phyloP scores from a whole-genome alignment of 2,113 vertebrate species.

The Lasiurus cinereus region DNA sequence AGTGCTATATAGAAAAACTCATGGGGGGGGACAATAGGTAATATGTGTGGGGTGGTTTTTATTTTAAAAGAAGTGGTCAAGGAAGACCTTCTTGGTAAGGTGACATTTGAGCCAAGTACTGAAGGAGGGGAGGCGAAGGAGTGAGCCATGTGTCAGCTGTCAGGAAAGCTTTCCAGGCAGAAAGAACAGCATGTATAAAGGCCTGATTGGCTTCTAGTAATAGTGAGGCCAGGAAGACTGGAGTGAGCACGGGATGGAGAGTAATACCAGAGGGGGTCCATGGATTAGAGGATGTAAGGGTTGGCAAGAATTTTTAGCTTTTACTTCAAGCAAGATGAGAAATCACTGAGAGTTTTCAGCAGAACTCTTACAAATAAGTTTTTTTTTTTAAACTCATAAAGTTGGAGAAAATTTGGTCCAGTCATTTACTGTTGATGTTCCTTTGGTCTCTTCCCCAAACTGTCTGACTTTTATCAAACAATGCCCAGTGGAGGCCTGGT shows the following conservation, averaged over 20 bases:
- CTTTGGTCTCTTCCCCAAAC: neutral
- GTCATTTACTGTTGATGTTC: neutral
- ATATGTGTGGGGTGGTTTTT: neutral
- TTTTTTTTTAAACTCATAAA: neutral
- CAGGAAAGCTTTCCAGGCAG: neutral
- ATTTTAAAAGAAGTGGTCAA: constrained; percentile 37
- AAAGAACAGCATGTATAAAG: neutral
- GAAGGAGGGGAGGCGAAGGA: neutral
- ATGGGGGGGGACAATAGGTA: neutral
- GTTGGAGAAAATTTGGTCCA: neutral
- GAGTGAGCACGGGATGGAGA: neutral
- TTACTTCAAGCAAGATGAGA: neutral
- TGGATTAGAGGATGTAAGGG: neutral
- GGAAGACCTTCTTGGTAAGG: neutral
- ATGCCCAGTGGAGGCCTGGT: neutral
- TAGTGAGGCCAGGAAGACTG: neutral
- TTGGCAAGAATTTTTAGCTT: neutral
- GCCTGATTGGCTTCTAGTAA: neutral
- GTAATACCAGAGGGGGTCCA: neutral
- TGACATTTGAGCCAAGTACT: neutral
- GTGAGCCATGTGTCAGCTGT: neutral
- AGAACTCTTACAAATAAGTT: neutral
- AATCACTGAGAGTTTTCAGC: neutral
- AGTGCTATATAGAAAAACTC: constrained; percentile 27
- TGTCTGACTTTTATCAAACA: neutral